Evolutionary conservation across 2,797 vertebrate genomes (phyloP).

Genomic region (Champsocephalus gunnari): DNA sequence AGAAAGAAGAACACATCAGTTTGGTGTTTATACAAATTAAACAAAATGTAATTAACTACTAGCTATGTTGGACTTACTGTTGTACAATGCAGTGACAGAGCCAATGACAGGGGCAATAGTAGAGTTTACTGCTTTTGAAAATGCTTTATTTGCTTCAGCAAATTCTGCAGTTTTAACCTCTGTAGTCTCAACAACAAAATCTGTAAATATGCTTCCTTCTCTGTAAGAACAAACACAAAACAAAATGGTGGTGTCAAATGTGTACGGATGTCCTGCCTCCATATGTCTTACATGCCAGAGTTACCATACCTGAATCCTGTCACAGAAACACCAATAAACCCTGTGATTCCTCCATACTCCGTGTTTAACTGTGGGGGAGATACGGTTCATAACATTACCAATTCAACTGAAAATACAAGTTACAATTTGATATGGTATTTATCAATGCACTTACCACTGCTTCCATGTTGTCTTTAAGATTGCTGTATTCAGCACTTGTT

Average conservation of each 20-base stretch:
- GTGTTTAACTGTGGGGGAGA: constrained; percentile 28
- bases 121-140: constrained; percentile 36
- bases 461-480: constrained; percentile 7
- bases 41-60: neutral
- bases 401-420: neutral
- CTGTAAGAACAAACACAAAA: constrained; percentile 70
- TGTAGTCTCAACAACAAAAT: constrained; percentile 69
- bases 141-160: constrained; percentile 52
- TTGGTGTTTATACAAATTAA: neutral
- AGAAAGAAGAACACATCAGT: constrained; percentile 8
- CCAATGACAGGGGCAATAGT: constrained; percentile 41
- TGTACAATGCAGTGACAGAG: constrained; percentile 1
- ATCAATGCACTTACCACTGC: constrained; percentile 56
- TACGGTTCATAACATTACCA: neutral
- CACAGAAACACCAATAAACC: constrained; percentile 32
- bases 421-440: neutral
- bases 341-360: constrained; percentile 33
- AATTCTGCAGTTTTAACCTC: constrained; percentile 48
- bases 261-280: neutral
- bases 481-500: constrained; percentile 7
- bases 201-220: constrained; percentile 83
- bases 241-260: neutral
- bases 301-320: constrained; percentile 62
- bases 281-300: neutral
- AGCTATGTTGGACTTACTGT: constrained; percentile 54